Evolutionary conservation across 2,113 vertebrate genomes (phyloP), one percentile per base, ranked within the genome.

Genomic region (Corvus cornix): DNA sequence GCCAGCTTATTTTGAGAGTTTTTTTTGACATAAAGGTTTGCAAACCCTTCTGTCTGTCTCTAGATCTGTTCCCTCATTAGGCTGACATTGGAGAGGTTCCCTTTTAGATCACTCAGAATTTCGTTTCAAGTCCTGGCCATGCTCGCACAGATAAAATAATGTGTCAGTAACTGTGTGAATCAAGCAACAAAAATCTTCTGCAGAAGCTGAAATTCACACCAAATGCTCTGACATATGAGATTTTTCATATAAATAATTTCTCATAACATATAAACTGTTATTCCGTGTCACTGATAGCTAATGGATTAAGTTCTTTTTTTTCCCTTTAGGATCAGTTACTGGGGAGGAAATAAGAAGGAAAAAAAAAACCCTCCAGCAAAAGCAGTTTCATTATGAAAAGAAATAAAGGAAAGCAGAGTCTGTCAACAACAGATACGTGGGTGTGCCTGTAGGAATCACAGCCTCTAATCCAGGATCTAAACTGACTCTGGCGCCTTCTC

Each of bases 301-400:
- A 46, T 49, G 41, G 30, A 46, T 51, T 63, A 59, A 59, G 10
- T 44, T 87, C 13, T 60, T 52, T 23, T 59, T 85, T 85, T 93
- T 82, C 11, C 3, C 30, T 76, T 87, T 31, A 70, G 53, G 30
- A 37, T 75, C 53, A 48, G 28, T 85, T 60, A 43, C 33, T 60
- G 33, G 5, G 23, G 27, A 75, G 23, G 30, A 69, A 70, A 55
- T 11, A 55, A 62, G 17, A 33, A 64, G 5, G 3, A 8, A 28
- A 3, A 19, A 1, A 1, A 66, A 21, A 21, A 0, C 0, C 17
- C 20, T 39, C 26, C 63, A 72, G 30, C 22, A 13, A 37, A 75
- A 87, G 6, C 3, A 63, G 35, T 35, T 31, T 37, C 19, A 44
- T 68, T 15, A 33, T 64, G 22, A 72, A 59, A 84, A 78, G 11